Evolutionary conservation across 2,888 invertebrate species (phyloP), one percentile per base, ranked within the genome.

Genomic region (Anagyrus pseudococci): DNA sequence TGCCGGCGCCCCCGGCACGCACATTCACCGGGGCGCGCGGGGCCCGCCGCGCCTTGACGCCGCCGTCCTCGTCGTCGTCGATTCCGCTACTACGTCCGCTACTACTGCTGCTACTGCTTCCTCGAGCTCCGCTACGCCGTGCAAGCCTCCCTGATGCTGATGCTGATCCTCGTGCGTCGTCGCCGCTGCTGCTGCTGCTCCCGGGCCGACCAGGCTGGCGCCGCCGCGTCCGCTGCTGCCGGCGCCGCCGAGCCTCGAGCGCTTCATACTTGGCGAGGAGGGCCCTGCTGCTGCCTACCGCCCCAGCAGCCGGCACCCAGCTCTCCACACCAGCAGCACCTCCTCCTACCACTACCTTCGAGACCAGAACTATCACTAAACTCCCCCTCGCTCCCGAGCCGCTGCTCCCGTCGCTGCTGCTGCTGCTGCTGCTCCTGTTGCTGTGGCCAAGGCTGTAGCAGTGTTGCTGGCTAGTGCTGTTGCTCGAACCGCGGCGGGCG

Each of bases 341-440:
- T n/a, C n/a, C n/a, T n/a, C n/a, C n/a, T n/a, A n/a, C n/a, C n/a
- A n/a, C n/a, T n/a, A n/a, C n/a, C n/a, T n/a, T n/a, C n/a, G n/a
- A n/a, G n/a, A n/a, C n/a, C n/a, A n/a, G n/a, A n/a, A n/a, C n/a
- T n/a, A n/a, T n/a, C n/a, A n/a, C n/a, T n/a, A n/a, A n/a, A n/a
- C 41, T 59, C 48, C 50, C 58, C 47, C 22, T 29, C 57, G 46
- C 58, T 44, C 52, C 59, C 55, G 59, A 59, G 60, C n/a, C n/a
- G n/a, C n/a, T n/a, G n/a, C n/a, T n/a, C n/a, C n/a, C n/a, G 56
- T 49, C 58, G 47, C n/a, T 26, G 29, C 22, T 55, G 29, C 70
- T 72, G 69, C 71, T 71, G 71, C 71, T 68, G 26, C 64, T 70
- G 66, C 40, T 23, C 33, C 29, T 37, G 49, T 2, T 17, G n/a